Evolutionary conservation across 1,140 invertebrate genomes (phyloP).

Genomic region (Ephestia elutella): DNA sequence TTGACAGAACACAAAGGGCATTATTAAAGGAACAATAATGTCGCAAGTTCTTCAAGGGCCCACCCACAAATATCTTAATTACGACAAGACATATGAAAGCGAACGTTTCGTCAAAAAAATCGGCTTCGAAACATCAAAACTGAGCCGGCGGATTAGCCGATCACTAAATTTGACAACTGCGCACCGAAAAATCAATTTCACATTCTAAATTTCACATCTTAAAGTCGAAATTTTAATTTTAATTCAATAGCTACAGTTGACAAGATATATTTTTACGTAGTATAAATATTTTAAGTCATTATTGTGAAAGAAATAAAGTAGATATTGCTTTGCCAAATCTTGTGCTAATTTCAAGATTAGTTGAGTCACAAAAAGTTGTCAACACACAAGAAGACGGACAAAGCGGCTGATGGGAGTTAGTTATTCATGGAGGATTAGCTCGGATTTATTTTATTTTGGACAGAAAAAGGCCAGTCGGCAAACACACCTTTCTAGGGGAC

Average conservation of each 20-base stretch:
- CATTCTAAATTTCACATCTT: background rate
- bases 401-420: conserved; percentile 8
- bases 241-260: background rate
- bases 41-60: background rate
- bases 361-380: conserved; percentile 5
- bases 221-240: background rate
- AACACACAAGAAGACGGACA: conserved; percentile 2
- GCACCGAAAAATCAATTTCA: background rate
- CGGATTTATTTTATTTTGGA: conserved; percentile 9
- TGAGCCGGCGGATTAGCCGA: conserved; percentile 5
- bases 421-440: conserved; percentile 9
- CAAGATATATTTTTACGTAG: background rate
- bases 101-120: conserved; percentile 5
- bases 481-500: conserved; percentile 8
- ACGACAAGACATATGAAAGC: conserved; percentile 6
- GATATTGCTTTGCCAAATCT: background rate
- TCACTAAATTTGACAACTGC: background rate
- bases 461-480: conserved; percentile 5
- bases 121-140: background rate
- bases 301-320: background rate
- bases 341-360: background rate
- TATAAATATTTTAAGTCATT: background rate
- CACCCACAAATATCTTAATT: conserved; percentile 6
- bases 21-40: conserved; percentile 9
- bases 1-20: background rate